These are phyloP conservation scores for Spinibarbus caldwelli DNA, from an alignment of 2,797 vertebrate species.

Conservation along the genomic window DNA sequence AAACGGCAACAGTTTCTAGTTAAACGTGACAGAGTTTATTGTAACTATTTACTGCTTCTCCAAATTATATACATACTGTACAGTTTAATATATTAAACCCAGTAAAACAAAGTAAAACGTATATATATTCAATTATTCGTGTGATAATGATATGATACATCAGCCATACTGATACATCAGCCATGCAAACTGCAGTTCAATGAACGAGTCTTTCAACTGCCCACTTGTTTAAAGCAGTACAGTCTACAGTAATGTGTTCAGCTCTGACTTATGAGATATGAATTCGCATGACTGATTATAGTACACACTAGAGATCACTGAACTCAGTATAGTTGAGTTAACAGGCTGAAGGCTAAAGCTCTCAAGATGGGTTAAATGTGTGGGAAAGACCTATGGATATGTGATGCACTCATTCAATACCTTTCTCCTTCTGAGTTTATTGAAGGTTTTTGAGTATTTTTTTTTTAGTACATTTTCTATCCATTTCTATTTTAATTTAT, in stretches of 20 bases:
- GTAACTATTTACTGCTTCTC: neutral
- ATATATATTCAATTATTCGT: neutral
- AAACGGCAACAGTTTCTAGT: neutral
- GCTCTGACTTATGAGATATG: constrained; percentile 3
- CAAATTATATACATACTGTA: neutral
- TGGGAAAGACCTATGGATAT: neutral
- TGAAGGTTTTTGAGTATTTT: neutral
- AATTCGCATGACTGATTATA: constrained; percentile 3
- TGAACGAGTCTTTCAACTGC: constrained; percentile 5
- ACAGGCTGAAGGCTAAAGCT: neutral
- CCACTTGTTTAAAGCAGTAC: constrained; percentile 7
- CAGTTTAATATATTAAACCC: neutral
- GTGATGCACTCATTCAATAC: neutral
- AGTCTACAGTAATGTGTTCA: neutral
- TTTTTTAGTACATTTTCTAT: neutral
- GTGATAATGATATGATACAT: constrained; percentile 2
- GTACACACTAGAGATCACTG: constrained; percentile 10
- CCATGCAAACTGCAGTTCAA: neutral
- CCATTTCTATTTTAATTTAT: neutral
- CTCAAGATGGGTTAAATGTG: constrained; percentile 6
- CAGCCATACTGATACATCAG: constrained; percentile 6
- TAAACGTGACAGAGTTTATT: neutral
- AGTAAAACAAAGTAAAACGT: neutral
- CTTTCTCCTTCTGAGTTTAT: neutral
- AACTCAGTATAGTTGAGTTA: constrained; percentile 12